phyloP scores from a whole-genome alignment of 2,113 vertebrate species.

The Thunnus maccoyii region DNA sequence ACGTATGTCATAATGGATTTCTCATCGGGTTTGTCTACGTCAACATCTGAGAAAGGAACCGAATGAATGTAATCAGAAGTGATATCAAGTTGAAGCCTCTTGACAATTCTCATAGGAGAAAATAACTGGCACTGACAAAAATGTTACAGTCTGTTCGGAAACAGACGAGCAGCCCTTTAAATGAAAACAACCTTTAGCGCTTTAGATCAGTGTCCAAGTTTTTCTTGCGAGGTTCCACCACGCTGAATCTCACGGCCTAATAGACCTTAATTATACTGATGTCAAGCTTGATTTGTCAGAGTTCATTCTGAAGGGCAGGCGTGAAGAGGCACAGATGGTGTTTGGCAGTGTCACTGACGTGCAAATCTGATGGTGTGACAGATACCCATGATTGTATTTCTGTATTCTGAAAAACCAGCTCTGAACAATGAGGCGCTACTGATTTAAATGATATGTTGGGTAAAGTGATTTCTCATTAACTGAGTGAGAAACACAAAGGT shows the following conservation, averaged over 20 bases:
- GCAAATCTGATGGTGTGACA: conserved; percentile 58
- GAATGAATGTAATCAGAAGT: conserved; percentile 11
- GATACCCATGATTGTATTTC: conserved; percentile 18
- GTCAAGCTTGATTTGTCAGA: conserved; percentile 82
- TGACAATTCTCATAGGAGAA: neutral
- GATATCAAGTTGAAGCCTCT: neutral
- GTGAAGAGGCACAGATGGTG: conserved; percentile 80
- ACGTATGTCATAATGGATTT: conserved; percentile 99
- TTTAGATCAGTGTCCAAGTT: conserved; percentile 46
- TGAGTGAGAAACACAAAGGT: neutral
- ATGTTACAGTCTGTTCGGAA: neutral
- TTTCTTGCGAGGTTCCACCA: conserved; percentile 43
- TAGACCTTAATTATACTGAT: conserved; percentile 78
- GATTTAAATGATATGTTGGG: conserved; percentile 2
- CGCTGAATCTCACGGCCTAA: conserved; percentile 70
- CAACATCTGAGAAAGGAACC: conserved; percentile 88
- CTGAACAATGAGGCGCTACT: neutral
- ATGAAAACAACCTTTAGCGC: conserved; percentile 45
- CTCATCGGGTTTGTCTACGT: conserved; percentile 99
- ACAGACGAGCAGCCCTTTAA: conserved; percentile 15
- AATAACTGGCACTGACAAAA: neutral
- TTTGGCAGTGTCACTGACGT: conserved; percentile 50
- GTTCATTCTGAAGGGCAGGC: conserved; percentile 77
- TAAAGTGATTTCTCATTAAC: neutral
- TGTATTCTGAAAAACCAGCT: neutral